A percentile compares a stretch with the other conserved stretches of the same genome.
Conservation (phyloP, 2,888 invertebrate species). For the Megaustenia siamemsis region DNA sequence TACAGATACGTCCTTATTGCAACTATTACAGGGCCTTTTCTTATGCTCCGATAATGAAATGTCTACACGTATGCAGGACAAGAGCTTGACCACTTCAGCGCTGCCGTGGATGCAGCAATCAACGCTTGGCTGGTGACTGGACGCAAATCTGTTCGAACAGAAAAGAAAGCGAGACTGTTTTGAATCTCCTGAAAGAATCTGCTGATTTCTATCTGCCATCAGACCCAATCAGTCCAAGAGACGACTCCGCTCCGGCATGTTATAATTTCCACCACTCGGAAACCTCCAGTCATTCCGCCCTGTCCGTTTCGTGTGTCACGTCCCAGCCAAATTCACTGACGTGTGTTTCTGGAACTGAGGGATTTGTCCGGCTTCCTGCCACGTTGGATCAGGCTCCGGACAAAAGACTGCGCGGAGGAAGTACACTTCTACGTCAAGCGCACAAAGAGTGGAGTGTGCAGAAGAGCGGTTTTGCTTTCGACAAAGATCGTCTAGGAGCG, state of each 20-base stretch:
- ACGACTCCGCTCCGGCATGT: neutral
- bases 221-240: conserved; percentile 9
- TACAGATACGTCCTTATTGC: too few relatives aligned
- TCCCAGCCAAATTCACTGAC: conserved; percentile 15
- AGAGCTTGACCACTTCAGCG: too few relatives aligned
- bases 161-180: neutral
- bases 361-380: conserved; percentile 42
- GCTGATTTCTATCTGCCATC: conserved; percentile 43
- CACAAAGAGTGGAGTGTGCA: neutral
- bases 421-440: neutral
- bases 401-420: conserved; percentile 14
- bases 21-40: too few relatives aligned
- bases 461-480: neutral
- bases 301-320: conserved; percentile 33
- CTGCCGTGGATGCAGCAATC: neutral
- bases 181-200: neutral
- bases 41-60: too few relatives aligned
- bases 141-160: neutral
- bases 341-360: conserved; percentile 44
- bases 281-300: conserved; percentile 35
- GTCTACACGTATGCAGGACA: too few relatives aligned
- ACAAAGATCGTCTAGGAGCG: neutral
- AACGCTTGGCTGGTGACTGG: neutral
- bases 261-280: conserved; percentile 40
- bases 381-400: conserved; percentile 24